Evolutionary conservation across 2,113 vertebrate genomes (phyloP), one percentile per base, ranked within the genome.

Genomic region (Tachycineta bicolor): DNA sequence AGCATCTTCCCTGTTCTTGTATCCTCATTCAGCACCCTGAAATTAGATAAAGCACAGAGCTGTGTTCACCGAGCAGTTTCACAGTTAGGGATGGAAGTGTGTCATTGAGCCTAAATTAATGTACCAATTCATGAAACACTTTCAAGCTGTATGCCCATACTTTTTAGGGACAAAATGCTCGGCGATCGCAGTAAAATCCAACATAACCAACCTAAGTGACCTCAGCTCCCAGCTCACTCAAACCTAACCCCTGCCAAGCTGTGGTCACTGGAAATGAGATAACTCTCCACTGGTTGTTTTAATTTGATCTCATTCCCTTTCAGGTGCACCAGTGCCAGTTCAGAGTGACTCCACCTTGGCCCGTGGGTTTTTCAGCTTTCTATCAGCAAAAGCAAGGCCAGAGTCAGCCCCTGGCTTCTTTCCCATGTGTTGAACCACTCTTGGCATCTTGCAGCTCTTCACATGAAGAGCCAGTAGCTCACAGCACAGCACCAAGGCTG

Each of bases 91-190:
- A 29, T 70, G n/a, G 83, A 84, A 64, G 47, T 6, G 43, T 80
- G 58, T 89, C 89, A 41, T 20, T 28, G 69, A 87, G 41, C 50
- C 89, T 89, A 85, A 91, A 87, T 93, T 95, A 95, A 92, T 86
- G 90, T 78, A 90, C 71, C 76, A 63, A 83, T 90, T 81, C 88
- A 76, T 71, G 90, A 92, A 92, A 84, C 17, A 47, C 59, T 90
- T 93, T 59, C 90, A 59, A 89, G 58, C 60, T 68, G 23, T 53
- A 26, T 75, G 64, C 49, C 29, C 9, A 0, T 83, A 33, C 71
- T 81, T 81, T 6, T 46, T 33, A 41, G 44, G 69, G 70, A 71
- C 41, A 74, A 81, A 94, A 63, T 17, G 16, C 53, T 62, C 73
- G 43, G 7, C 2, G 3, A 41, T 5, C 8, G 1, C n/a, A 76